Conservation (phyloP, 2,113 vertebrate species). For the Rostratula benghalensis region DNA sequence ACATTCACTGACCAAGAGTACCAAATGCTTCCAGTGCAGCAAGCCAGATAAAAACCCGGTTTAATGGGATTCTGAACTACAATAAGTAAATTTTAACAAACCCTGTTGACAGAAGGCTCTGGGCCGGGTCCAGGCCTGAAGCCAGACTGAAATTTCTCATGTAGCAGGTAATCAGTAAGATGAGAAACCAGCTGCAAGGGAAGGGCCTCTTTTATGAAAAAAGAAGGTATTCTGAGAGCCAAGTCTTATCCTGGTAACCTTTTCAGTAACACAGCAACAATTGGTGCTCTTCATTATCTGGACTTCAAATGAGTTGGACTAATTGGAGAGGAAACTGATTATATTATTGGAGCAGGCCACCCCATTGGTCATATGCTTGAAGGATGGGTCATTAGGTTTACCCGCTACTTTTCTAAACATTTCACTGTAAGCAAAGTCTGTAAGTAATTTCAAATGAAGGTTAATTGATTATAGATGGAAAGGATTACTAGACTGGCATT, state of each 20-base stretch:
- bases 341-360: not conserved
- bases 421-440: not conserved
- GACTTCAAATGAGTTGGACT: not conserved
- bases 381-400: not conserved
- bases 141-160: slow-evolving; percentile 65
- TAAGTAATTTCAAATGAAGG: not conserved
- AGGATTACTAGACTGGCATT: not conserved
- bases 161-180: slow-evolving; percentile 69
- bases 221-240: not conserved
- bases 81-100: slow-evolving; percentile 64
- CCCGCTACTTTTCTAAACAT: not conserved
- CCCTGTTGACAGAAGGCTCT: slow-evolving; percentile 58
- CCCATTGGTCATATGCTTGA: not conserved
- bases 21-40: slow-evolving; percentile 14
- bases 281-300: not conserved
- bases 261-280: not conserved
- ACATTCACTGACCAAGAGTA: not conserved
- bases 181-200: slow-evolving; percentile 46
- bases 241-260: not conserved
- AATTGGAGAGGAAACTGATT: not conserved
- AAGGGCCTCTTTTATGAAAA: slow-evolving; percentile 42
- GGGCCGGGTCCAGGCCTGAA: slow-evolving; percentile 43
- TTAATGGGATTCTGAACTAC: slow-evolving; percentile 50
- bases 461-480: not conserved
- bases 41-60: slow-evolving; percentile 30